Base-by-base conservation (phyloP, 2,113 vertebrate genomes). In the Trichomycterus rosablanca region DNA sequence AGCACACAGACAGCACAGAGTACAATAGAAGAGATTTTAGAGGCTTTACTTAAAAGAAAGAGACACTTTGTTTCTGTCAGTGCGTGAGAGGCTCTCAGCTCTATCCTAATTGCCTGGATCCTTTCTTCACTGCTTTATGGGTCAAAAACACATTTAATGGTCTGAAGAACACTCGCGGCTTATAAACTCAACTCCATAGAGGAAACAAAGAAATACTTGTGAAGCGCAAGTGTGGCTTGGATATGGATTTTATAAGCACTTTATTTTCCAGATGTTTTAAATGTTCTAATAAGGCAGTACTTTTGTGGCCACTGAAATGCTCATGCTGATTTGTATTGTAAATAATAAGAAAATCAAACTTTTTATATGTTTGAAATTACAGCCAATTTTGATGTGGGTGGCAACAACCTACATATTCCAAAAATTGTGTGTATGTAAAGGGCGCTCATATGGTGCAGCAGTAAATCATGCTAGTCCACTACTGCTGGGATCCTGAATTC, bases 121-220 rank as follows among this genome's bases (percentile, higher is more conserved):
- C 48, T 64, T 66, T 76, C 49, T 66, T 52, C 66, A 49, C 39
- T 71, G n/a, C n/a, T n/a, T n/a, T n/a, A n/a, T n/a, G n/a, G n/a
- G 67, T 68, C 59, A 49, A 48, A 45, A 30, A 51, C 72, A 65
- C 28, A 3, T 77, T 81, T 76, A 72, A 81, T 22, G 46, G 65
- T 61, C 48, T 78, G 74, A 68, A 77, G 51, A 62, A 50, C 58
- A 11, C 68, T 35, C 63, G 20, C 30, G 14, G n/a, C 49, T 37
- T 61, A 73, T 68, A 67, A 79, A 82, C 68, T 46, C 34, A 64
- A 67, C 0, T 6, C 69, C 63, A 34, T 78, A 64, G 74, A 81
- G 11, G 37, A 10, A 7, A 19, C 9, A 0, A 11, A 62, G 66
- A 73, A 74, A 77, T 74, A 71, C 22, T 9, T 61, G 26, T 50